Evolutionary conservation across 2,113 vertebrate species (phyloP), one percentile per base, ranked within the genome.

Genomic region (Poeciliopsis occidentalis): DNA sequence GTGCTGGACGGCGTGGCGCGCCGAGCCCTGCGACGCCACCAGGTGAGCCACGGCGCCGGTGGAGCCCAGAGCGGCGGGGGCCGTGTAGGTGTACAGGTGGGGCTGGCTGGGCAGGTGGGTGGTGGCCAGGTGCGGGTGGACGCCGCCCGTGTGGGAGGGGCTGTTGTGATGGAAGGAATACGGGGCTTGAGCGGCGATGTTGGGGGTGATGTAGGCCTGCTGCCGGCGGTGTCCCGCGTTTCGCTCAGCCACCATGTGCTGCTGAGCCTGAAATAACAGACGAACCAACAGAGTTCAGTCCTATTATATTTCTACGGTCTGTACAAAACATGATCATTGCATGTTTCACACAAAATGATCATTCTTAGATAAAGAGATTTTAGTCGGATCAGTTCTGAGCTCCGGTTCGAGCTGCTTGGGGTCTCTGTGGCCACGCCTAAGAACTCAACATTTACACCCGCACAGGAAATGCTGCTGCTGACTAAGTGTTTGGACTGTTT

Each of bases 161-260:
- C 94, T 97, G 87, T 97, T 96, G 69, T 97, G 97, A 47, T 97
- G 97, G 93, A 99, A 99, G 86, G 97, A 96, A 90, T 97, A 99
- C 0, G 96, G 96, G 27, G 97, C 96, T 92, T 98, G 97, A 76
- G 97, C 94, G 41, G 97, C 85, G 88, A 99, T 97, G 51, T 97
- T 98, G 69, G 98, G 97, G 27, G 98, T 92, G 93, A 99, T 97
- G 94, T 98, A 99, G 85, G 97, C 98, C 89, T 99, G 98, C 87
- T 99, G 98, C 73, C 97, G 94, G 65, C 97, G 95, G 86, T 98
- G 97, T 83, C 93, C 96, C 81, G 95, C 95, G 22, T 94, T 83
- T 69, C 97, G 95, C 83, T 99, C 98, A 0, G 95, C 87, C 67
- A 94, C 88, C 92, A 98, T 94, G 93, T 99, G 97, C 94, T 97